These are phyloP conservation scores for Brachionichthys hirsutus DNA, from an alignment of 2,113 vertebrate genomes.

Conservation along the genomic window DNA sequence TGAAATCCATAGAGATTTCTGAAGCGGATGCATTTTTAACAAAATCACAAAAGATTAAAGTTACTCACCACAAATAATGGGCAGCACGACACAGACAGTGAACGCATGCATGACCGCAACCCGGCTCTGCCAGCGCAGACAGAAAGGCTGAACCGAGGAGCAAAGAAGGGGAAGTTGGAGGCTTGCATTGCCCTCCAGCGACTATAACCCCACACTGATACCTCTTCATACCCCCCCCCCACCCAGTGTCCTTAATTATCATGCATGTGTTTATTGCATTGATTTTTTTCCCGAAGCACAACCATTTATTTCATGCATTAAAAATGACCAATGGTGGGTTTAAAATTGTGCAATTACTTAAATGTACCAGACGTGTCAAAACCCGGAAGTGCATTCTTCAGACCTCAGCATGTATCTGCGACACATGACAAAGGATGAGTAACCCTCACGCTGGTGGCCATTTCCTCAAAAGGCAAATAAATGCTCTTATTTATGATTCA, in stretches of 20 bases:
- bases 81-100: slow-evolving; percentile 25
- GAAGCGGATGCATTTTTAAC: background rate
- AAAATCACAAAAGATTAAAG: background rate
- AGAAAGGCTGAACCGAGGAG: slow-evolving; percentile 14
- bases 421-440: slow-evolving; percentile 65
- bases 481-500: slow-evolving; percentile 23
- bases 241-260: background rate
- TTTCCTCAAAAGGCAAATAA: slow-evolving; percentile 46
- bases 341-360: background rate
- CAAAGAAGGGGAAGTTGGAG: slow-evolving; percentile 51
- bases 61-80: slow-evolving; percentile 64
- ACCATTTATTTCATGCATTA: too few relatives aligned
- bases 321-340: rapidly evolving
- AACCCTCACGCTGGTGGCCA: slow-evolving; percentile 54
- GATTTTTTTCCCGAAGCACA: background rate
- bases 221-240: background rate
- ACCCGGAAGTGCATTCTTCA: background rate
- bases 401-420: slow-evolving; percentile 50
- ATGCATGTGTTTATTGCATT: background rate
- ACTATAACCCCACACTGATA: slow-evolving; percentile 14
- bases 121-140: slow-evolving; percentile 39
- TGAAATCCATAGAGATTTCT: background rate
- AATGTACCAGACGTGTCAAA: background rate
- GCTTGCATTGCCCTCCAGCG: slow-evolving; percentile 28
- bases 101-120: slow-evolving; percentile 60